Percentiles rank a stretch among this genome's conserved stretches.
Evolutionary conservation across 2,797 vertebrate species (phyloP).

Genomic region (Pempheris klunzingeri): DNA sequence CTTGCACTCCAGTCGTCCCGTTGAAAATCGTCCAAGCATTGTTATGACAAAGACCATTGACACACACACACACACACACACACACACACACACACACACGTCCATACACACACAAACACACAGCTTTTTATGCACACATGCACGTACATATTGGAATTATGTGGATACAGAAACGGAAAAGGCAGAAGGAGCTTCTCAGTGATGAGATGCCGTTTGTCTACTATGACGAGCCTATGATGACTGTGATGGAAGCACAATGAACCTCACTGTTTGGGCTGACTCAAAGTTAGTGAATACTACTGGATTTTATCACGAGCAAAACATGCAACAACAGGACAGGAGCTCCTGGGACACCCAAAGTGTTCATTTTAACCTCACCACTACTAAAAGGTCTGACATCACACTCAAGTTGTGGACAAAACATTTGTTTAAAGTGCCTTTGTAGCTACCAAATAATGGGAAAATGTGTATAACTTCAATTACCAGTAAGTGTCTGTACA

Average conservation of each 20-base stretch:
- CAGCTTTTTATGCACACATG: neutral
- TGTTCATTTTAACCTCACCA: neutral
- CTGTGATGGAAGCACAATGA: neutral
- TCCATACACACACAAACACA: neutral
- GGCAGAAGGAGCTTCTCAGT: neutral
- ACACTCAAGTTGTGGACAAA: conserved; percentile 1
- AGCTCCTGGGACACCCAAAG: neutral
- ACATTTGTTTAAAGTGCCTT: neutral
- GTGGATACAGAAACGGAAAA: conserved; percentile 17
- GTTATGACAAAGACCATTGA: conserved; percentile 13
- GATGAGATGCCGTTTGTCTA: conserved; percentile 23
- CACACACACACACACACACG: neutral
- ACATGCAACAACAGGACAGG: neutral
- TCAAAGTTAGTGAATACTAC: neutral
- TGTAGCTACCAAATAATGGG: neutral
- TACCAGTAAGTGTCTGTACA: neutral
- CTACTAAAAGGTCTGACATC: neutral
- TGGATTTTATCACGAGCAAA: neutral
- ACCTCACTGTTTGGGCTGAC: neutral
- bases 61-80: neutral
- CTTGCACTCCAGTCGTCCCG: conserved; percentile 3
- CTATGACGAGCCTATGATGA: neutral
- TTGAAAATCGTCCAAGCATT: conserved; percentile 13
- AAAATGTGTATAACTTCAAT: neutral
- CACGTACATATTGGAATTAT: conserved; percentile 15